A percentile compares a stretch with the other conserved stretches of the same genome.
Evolutionary conservation across 2,797 vertebrate species (phyloP).

Genomic region (Sebastes iracundus): DNA sequence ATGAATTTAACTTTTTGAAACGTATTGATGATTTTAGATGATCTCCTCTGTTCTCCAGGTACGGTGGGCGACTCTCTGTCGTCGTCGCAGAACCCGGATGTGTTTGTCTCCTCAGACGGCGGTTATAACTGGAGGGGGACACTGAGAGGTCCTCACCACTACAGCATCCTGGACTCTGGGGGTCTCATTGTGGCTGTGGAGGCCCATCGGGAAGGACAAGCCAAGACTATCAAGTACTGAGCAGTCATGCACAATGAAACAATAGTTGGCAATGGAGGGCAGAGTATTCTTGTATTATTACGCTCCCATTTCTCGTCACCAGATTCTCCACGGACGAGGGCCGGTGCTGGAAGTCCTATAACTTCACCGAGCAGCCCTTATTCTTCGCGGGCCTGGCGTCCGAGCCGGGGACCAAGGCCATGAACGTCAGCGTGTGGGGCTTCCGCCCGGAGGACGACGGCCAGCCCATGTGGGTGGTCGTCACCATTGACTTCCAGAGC

Average conservation of each 20-base stretch:
- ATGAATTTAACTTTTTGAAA: neutral
- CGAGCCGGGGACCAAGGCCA: constrained; percentile 83
- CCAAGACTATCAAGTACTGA: constrained; percentile 83
- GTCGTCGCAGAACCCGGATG: constrained; percentile 79
- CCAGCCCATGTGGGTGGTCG: constrained; percentile 84
- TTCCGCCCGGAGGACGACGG: constrained; percentile 81
- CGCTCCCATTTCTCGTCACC: neutral
- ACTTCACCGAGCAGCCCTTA: constrained; percentile 85
- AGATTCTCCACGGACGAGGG: constrained; percentile 88
- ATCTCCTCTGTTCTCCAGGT: constrained; percentile 62
- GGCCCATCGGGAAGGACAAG: constrained; percentile 70
- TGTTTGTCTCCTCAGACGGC: constrained; percentile 85
- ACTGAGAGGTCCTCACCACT: constrained; percentile 83
- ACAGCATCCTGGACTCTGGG: constrained; percentile 86
- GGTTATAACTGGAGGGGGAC: constrained; percentile 84
- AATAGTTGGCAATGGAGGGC: neutral
- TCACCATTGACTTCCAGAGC: constrained; percentile 86
- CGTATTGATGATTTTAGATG: neutral
- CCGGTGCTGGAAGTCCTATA: constrained; percentile 84
- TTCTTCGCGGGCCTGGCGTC: constrained; percentile 84
- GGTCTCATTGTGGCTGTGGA: constrained; percentile 86
- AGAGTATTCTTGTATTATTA: neutral
- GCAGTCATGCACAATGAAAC: neutral
- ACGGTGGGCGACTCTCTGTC: constrained; percentile 84
- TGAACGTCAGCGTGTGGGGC: constrained; percentile 87